Base-by-base conservation (phyloP, 2,113 vertebrate genomes). In the Nycticorax nycticorax region DNA sequence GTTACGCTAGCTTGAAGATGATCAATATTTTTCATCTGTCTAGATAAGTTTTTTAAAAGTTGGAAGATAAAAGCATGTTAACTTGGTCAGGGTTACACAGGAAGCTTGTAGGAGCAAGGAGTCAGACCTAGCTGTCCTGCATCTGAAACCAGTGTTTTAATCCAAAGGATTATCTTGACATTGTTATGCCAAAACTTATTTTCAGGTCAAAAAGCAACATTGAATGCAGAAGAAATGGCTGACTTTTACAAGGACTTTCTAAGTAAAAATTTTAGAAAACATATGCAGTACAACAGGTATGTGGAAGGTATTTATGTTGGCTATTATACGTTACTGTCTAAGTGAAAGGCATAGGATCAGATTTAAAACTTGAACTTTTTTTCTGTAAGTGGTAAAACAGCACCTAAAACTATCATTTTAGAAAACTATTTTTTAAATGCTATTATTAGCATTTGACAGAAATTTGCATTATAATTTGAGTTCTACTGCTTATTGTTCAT, bases 181-280 rank as follows among this genome's bases (percentile, higher is more conserved):
- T 75, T 77, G 14, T 95, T 73, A 48, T 22, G 17, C 63, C 53
- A 47, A 92, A 71, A 94, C 80, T 96, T 78, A 71, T 64, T 97
- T 98, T 96, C 97, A 99, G 99, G 99, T 91, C 98, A 98, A 7
- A 99, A 98, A 93, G 97, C 95, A 59, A 91, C 97, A 21, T 75
- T 99, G 92, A 97, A 75, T 94, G 99, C 98, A 75, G 99, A 99
- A 91, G 99, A 99, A 95, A 99, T 99, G 99, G 99, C 99, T 37
- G 97, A 98, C 45, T 99, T 99, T 93, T 99, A 99, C 97, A 99
- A 99, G 98, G 97, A 97, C 67, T 99, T 99, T 96, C 97, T 99
- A 81, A 99, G 98, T 88, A 98, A 96, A 97, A 99, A 99, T 97
- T 98, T 98, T 64, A 96, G 75, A 86, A 99, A 99, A 95, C 99